Evolutionary conservation across 2,113 vertebrate genomes (phyloP).

Genomic region (Myanophis thanlyinensis): DNA sequence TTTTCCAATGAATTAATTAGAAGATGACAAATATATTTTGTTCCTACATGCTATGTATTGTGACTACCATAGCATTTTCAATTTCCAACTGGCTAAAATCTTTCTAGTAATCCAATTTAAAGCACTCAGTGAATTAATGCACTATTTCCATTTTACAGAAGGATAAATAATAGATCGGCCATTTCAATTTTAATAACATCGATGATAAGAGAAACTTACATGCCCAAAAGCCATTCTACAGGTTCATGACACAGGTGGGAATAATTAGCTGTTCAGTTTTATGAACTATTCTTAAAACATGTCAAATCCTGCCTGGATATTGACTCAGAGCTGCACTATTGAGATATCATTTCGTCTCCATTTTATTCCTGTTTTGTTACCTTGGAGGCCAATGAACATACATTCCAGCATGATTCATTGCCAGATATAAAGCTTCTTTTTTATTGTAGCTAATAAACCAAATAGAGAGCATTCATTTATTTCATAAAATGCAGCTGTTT

Average conservation of each 20-base stretch:
- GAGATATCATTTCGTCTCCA: background rate
- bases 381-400: background rate
- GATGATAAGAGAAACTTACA: background rate
- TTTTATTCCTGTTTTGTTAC: background rate
- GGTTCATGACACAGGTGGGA: slow-evolving; percentile 5
- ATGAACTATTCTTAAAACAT: slow-evolving; percentile 8
- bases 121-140: background rate
- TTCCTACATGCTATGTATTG: background rate
- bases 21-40: background rate
- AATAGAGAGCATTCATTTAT: background rate
- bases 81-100: background rate
- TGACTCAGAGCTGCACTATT: background rate
- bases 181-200: background rate
- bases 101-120: background rate
- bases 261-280: slow-evolving; percentile 5
- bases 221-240: background rate
- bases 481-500: background rate
- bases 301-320: slow-evolving; percentile 10
- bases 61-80: background rate
- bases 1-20: background rate
- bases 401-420: background rate
- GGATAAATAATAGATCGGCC: background rate
- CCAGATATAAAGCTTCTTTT: slow-evolving; percentile 13
- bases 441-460: background rate
- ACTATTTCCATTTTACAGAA: background rate